Conservation (phyloP, 1,140 invertebrate genomes). For the Dryas iulia region DNA sequence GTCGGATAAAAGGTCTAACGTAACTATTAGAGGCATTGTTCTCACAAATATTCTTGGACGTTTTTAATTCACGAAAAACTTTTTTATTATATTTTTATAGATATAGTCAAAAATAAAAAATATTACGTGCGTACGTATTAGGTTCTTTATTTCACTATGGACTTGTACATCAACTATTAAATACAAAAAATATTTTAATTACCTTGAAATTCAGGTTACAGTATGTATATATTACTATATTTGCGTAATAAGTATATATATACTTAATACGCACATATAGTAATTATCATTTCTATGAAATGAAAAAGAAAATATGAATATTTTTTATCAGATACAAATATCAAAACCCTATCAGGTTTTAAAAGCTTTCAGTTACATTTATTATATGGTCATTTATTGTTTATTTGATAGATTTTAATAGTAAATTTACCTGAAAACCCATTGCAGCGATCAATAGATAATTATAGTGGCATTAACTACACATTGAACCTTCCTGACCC, state of each 20-base stretch:
- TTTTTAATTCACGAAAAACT: neutral
- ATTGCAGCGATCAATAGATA: slow-evolving; percentile 2
- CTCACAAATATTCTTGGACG: neutral
- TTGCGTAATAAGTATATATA: neutral
- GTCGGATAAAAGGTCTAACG: slow-evolving; percentile 1
- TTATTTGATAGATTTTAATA: neutral
- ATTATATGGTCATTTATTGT: neutral
- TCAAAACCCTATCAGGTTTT: neutral
- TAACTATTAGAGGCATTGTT: neutral
- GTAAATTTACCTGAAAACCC: neutral
- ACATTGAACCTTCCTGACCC: slow-evolving; percentile 9
- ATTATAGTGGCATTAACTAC: slow-evolving; percentile 5
- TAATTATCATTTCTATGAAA: neutral
- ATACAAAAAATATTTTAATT: neutral
- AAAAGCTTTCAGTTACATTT: neutral
- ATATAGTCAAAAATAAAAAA: neutral
- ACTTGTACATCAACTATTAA: no score
- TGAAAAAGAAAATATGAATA: neutral
- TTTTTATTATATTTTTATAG: neutral
- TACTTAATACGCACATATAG: no score
- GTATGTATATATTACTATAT: no score
- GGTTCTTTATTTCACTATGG: no score
- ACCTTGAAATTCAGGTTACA: neutral
- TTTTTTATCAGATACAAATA: neutral
- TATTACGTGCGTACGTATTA: no score